phyloP scores from a whole-genome alignment of 2,797 vertebrate species.

The Capromys pilorides region DNA sequence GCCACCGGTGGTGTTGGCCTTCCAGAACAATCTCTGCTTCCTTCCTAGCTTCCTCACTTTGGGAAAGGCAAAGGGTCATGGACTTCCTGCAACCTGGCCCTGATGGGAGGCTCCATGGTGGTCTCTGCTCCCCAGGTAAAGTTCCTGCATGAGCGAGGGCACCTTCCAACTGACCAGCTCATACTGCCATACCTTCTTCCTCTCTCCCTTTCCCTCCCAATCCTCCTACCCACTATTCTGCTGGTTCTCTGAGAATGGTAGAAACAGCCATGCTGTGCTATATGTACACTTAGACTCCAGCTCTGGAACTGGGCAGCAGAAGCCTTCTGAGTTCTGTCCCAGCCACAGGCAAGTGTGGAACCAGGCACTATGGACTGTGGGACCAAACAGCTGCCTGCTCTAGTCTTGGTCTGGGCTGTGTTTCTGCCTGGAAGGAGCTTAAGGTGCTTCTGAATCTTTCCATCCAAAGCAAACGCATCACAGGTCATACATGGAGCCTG shows the following conservation, averaged over 20 bases:
- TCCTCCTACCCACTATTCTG: neutral
- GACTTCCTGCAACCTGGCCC: neutral
- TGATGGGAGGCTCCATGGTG: neutral
- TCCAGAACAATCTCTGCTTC: slow-evolving; percentile 24
- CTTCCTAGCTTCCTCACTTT: neutral
- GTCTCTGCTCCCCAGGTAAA: neutral
- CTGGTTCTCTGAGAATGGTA: neutral
- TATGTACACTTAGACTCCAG: neutral
- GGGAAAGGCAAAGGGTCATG: neutral
- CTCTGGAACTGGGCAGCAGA: neutral
- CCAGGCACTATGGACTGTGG: neutral
- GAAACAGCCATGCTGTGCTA: neutral
- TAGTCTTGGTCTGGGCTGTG: neutral
- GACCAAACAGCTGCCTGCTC: neutral
- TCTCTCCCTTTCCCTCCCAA: neutral
- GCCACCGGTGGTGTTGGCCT: neutral
- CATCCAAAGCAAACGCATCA: neutral
- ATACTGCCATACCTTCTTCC: neutral
- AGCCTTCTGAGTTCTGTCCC: neutral
- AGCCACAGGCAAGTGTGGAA: neutral
- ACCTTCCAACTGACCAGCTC: neutral
- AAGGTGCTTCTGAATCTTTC: neutral
- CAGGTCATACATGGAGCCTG: neutral
- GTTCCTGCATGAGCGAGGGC: neutral
- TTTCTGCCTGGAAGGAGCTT: neutral